Evolutionary conservation across 2,888 invertebrate species (phyloP), one percentile per base, ranked within the genome.

Genomic region (Scaptomyza caliginosa): DNA sequence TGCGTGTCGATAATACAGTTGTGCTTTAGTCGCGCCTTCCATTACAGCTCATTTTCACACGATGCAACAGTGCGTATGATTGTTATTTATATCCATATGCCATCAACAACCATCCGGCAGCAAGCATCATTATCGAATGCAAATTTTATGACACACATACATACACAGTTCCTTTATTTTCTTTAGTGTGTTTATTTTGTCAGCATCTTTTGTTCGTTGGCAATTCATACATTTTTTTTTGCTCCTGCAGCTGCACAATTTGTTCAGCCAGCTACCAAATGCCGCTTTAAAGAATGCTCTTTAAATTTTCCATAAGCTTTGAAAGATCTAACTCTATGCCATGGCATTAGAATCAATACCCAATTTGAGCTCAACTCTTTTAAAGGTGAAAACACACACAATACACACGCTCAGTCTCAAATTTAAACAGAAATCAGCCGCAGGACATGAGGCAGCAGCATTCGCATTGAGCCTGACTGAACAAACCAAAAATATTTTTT

Each of bases 121-220:
- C 64, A 59, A 52, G 64, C 86, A 69, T 78, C 81, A 86, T 86
- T 86, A 87, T 86, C 74, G 88, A 78, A 88, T 88, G 88, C 86
- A 88, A 88, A 87, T 81, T 82, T 74, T 55, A 63, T 60, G 34
- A 19, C 46, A 39, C 50, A 39, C 43, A 19, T 42, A 36, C 50
- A 40, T 34, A 16, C 6, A 16, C 3, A 16, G 7, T 0, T 28
- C 28, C 24, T 59, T 65, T 42, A 21, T 39, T 17, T 30, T 16
- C 48, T 49, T 45, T 38, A 21, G 36, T 28, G 21, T 38, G 36
- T 28, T 38, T 43, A 30, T 28, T 19, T 56, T 56, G 11, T 8
- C 42, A 57, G 16, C 21, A 57, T 24, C 6, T 43, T 42, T 2
- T 45, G 17, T 45, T 5, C 16, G 13, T 13, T 21, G 1, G 3